Evolutionary conservation across 2,888 invertebrate genomes (phyloP), one percentile per base, ranked within the genome.

Genomic region (Seira musarum): DNA sequence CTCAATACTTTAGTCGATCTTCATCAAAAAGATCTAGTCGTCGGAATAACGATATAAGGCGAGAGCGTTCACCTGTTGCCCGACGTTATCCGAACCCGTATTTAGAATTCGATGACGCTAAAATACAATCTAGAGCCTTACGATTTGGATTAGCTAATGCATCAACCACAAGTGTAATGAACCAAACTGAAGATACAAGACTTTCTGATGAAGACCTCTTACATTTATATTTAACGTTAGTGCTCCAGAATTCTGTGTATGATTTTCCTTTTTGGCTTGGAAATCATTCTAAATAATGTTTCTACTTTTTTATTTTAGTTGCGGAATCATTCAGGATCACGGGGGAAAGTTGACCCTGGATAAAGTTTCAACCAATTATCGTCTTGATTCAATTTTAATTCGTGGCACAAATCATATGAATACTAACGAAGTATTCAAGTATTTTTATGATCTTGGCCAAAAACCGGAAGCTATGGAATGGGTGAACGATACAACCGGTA

Each of bases 401-500:
- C 90, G 92, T 88, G 95, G 95, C 67, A 92, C 93, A 0, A 92
- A 93, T 86, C 92, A 93, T 46, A 92, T 96, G 91, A 93, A 91
- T 85, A 94, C 94, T 1, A 92, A 93, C 88, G 95, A 96, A 88
- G 91, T 96, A 68, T 93, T 95, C 88, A 91, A 92, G 85, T 95
- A 95, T 89, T 93, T 96, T 88, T 91, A 92, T 88, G 93, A 93
- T 85, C 94, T 93, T 88, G 92, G 92, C 70, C 81, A 82, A 15
- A 73, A 78, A 6, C 95, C 96, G n/a, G 90, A 92, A 13, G 92
- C 92, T 10, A 91, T 96, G 69, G 95, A 96, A 89, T 95, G 95
- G 94, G 92, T 95, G 79, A 93, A 93, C 89, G 93, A 94, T 88
- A 90, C 91, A 85, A 93, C 94, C 87, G 96, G 95, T 93, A 90